A percentile compares a stretch with the other conserved stretches of the same genome.
phyloP scores from a whole-genome alignment of 2,113 vertebrate species.

The Dicrurus megarhynchus region DNA sequence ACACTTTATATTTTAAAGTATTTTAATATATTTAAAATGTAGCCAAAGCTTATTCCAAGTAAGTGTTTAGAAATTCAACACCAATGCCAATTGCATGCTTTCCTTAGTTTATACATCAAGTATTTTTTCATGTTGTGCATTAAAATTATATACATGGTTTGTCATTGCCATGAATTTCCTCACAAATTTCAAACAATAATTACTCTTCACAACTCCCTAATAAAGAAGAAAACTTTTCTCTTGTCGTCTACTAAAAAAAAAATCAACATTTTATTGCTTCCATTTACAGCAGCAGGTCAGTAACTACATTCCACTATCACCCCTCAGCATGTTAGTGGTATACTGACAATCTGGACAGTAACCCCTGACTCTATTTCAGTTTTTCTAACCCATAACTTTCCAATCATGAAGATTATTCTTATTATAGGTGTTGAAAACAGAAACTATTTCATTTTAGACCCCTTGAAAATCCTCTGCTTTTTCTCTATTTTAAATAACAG shows the following conservation, averaged over 20 bases:
- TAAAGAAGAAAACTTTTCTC: background rate
- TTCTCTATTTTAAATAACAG: background rate
- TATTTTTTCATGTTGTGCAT: background rate
- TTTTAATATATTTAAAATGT: background rate
- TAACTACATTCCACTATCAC: background rate
- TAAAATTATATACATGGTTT: background rate
- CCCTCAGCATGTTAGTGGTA: background rate
- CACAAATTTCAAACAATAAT: background rate
- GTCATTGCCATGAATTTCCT: background rate
- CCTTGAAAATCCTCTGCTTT: background rate
- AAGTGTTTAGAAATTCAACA: background rate
- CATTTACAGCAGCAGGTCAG: background rate
- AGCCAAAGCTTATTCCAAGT: background rate
- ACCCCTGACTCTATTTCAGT: background rate
- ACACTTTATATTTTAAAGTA: background rate
- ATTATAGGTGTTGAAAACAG: background rate
- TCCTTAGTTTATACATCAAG: background rate
- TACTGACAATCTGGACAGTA: background rate
- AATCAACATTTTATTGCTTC: background rate
- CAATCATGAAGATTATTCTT: background rate
- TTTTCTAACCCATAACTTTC: background rate
- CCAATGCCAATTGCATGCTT: background rate
- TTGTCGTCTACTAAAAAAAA: background rate
- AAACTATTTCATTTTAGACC: background rate
- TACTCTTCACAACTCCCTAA: background rate